Evolutionary conservation across 1,140 invertebrate genomes (phyloP).

Genomic region (Octopus sinensis): DNA sequence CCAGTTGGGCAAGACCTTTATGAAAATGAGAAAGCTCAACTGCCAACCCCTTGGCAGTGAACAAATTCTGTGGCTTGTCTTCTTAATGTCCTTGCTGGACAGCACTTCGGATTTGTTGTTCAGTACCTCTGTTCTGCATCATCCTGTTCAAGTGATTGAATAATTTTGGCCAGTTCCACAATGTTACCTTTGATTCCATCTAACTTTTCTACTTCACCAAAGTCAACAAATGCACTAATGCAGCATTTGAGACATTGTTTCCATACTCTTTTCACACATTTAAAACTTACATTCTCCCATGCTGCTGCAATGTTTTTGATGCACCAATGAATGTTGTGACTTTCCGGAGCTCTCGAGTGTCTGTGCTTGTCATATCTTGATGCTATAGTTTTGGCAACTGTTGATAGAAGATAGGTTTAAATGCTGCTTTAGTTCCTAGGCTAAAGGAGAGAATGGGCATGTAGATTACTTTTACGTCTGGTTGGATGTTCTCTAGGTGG

Average conservation of each 20-base stretch:
- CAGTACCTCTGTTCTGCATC: background rate
- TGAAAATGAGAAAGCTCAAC: background rate
- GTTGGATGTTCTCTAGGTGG: background rate
- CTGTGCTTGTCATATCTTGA: background rate
- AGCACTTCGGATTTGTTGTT: background rate
- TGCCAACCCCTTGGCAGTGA: conserved; percentile 3
- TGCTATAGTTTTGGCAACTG: background rate
- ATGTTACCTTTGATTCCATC: background rate
- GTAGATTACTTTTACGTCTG: background rate
- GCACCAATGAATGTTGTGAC: conserved; percentile 4
- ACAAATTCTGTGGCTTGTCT: background rate
- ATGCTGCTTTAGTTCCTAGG: background rate
- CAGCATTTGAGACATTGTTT: background rate
- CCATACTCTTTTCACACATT: conserved; percentile 4
- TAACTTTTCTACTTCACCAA: background rate
- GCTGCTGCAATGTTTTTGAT: conserved; percentile 4
- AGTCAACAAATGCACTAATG: conserved; percentile 4
- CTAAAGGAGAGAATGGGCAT: background rate
- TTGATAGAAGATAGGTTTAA: conserved; percentile 1
- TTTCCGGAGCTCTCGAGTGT: background rate
- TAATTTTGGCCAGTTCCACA: conserved; percentile 4
- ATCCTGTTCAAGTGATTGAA: background rate
- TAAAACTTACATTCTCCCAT: conserved; percentile 5
- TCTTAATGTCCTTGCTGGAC: conserved; percentile 3
- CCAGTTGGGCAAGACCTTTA: conserved; percentile 3